phyloP scores from a whole-genome alignment of 2,113 vertebrate genomes.

The Psophia crepitans region DNA sequence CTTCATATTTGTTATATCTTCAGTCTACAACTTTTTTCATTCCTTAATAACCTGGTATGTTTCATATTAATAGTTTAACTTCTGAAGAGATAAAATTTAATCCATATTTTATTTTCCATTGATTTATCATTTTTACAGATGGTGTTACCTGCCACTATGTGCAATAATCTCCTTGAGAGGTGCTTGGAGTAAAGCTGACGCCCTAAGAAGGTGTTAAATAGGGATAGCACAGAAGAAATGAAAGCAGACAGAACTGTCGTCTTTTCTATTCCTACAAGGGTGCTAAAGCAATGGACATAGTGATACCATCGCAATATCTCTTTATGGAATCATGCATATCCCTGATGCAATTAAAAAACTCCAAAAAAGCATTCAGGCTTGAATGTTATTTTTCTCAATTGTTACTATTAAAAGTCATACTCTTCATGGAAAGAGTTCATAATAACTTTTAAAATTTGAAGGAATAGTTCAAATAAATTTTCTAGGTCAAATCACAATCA shows the following conservation, averaged over 20 bases:
- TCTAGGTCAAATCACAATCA: not conserved
- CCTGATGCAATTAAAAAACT: not conserved
- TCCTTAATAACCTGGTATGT: not conserved
- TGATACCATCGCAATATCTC: not conserved
- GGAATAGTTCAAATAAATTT: not conserved
- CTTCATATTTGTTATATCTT: not conserved
- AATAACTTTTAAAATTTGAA: not conserved
- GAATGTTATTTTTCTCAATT: not conserved
- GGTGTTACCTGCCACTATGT: not conserved
- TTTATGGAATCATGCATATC: not conserved
- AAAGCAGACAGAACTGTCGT: not conserved
- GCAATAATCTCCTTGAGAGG: not conserved
- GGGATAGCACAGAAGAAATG: not conserved
- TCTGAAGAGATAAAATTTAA: not conserved
- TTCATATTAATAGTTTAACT: not conserved
- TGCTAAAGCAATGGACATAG: not conserved
- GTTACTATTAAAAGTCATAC: not conserved
- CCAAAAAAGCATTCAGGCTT: rapidly evolving
- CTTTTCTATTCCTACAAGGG: not conserved
- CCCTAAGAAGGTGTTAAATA: not conserved
- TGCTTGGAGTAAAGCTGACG: not conserved
- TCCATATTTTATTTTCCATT: not conserved
- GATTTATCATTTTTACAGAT: not conserved
- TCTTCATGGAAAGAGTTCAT: not conserved
- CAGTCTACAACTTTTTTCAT: not conserved